phyloP scores from a whole-genome alignment of 64 coral and sea anemone genomes.

The Stichodactyla mertensii region DNA sequence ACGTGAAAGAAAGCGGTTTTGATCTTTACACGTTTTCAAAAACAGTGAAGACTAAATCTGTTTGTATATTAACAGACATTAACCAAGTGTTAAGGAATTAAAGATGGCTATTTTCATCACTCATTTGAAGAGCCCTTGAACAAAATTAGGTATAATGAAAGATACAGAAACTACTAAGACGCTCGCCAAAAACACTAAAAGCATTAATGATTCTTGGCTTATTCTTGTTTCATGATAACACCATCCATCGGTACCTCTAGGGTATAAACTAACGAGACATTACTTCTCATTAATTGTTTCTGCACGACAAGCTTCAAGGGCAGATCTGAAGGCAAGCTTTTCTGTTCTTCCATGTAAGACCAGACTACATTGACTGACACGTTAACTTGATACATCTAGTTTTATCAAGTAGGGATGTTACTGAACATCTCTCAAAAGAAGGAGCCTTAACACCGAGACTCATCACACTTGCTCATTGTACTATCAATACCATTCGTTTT shows the following conservation, averaged over 20 bases:
- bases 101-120: too few species aligned
- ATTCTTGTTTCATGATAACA: background rate
- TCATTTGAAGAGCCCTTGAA: too few species aligned
- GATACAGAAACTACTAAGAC: background rate
- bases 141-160: too few species aligned
- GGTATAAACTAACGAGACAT: background rate
- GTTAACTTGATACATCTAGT: background rate
- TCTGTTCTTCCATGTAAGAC: background rate
- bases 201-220: background rate
- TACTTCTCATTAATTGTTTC: background rate
- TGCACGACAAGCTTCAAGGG: background rate
- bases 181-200: background rate
- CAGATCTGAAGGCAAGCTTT: background rate
- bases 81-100: too few species aligned
- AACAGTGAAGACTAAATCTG: too few species aligned
- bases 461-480: background rate
- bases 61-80: too few species aligned
- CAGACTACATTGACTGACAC: background rate
- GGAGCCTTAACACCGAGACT: too few species aligned
- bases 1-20: too few species aligned
- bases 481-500: background rate
- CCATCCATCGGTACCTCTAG: background rate
- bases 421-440: too few species aligned
- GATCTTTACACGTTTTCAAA: too few species aligned
- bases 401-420: too few species aligned